Conservation (phyloP, 2,888 invertebrate species). For the Ethmia dodecea region DNA sequence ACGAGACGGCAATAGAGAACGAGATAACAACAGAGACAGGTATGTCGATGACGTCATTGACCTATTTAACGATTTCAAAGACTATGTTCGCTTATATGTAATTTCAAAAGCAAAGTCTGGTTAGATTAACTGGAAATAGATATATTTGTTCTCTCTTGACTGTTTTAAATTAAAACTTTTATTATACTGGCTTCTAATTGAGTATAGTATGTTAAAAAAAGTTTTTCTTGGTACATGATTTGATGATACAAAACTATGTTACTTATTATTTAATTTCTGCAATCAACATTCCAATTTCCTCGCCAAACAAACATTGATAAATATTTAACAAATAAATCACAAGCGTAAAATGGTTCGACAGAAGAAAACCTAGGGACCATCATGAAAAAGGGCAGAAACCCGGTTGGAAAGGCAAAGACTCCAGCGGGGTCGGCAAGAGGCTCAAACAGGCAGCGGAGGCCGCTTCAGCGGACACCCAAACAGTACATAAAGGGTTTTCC, state of each 20-base stretch:
- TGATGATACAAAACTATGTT: background rate
- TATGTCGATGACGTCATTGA: too few relatives aligned
- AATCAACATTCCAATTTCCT: too few relatives aligned
- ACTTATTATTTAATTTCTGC: too few relatives aligned
- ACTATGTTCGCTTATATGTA: too few relatives aligned
- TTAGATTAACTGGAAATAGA: too few relatives aligned
- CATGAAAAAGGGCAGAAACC: conserved; percentile 35
- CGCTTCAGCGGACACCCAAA: conserved; percentile 45
- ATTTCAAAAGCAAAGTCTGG: too few relatives aligned
- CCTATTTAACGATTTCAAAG: too few relatives aligned
- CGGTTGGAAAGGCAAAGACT: conserved; percentile 53
- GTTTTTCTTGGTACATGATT: background rate
- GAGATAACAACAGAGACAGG: conserved; percentile 1
- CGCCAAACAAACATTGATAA: too few relatives aligned
- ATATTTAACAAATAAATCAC: conserved; percentile 2
- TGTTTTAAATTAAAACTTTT: background rate
- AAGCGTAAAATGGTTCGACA: conserved; percentile 34
- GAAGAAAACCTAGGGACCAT: conserved; percentile 66
- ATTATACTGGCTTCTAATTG: background rate
- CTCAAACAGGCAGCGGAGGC: conserved; percentile 56
- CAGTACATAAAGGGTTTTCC: conserved; percentile 29
- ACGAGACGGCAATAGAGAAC: conserved; percentile 3
- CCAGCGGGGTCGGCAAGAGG: conserved; percentile 52
- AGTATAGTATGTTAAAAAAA: background rate
- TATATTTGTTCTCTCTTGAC: too few relatives aligned